Evolutionary conservation across 2,113 vertebrate genomes (phyloP), one percentile per base, ranked within the genome.

Genomic region (Dicaeum eximium): DNA sequence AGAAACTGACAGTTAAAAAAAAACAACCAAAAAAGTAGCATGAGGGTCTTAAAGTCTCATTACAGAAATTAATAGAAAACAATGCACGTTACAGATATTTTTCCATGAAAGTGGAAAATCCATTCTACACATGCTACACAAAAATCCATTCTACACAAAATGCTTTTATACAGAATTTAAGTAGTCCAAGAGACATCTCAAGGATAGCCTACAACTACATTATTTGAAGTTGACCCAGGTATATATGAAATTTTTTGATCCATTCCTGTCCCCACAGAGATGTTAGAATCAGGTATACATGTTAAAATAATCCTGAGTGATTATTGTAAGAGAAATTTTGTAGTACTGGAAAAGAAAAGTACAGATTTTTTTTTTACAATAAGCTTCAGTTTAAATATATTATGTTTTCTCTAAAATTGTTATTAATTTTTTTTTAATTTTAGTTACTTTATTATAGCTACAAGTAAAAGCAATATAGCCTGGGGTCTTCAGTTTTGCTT

Each of bases 401-500:
- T 7, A 2, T 17, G 13, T 44, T 37, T 37, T 66, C 44, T 20
- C 15, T 44, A 33, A 40, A 88, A 58, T 3, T 15, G 24, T 22
- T 31, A 27, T 1, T 31, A 5, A 1, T 7, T 44, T 33, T 44
- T 23, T 13, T 5, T 3, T 9, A 9, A 31, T 28, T 9, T 42
- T 31, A 47, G 15, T 33, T 65, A 65, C 35, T 85, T 81, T 72
- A 38, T 75, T 38, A 64, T 2, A 79, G 30, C 15, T 44, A 45
- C 31, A 35, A 44, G 5, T 50, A 74, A 54, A 69, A 62, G 30
- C 13, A 12, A n/a, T 17, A 48, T 15, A 40, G 13, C 4, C 23
- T 35, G 13, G 18, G 13, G 27, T 62, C 48, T 54, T 79, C 3
- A 66, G 20, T 35, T 79, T 67, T 62, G 30, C 15, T 67, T 24